Percentiles rank a stretch among this genome's conserved stretches.
Evolutionary conservation across 2,888 invertebrate species (phyloP).

Genomic region (Lordiphosa andalusiaca): DNA sequence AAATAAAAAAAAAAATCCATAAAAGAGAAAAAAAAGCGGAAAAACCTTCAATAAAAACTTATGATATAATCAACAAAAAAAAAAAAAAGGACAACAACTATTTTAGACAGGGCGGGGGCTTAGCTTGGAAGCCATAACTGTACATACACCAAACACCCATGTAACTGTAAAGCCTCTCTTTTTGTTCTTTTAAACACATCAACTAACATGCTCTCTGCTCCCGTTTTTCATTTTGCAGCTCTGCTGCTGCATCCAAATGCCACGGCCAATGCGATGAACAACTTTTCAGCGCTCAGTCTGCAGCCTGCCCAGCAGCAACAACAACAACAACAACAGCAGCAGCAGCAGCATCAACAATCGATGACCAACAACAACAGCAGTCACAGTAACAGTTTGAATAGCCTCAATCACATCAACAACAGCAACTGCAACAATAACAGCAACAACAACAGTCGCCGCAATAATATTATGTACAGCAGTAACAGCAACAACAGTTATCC

Average conservation of each 20-base stretch:
- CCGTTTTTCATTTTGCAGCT: conserved; percentile 55
- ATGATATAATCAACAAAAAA: conserved; percentile 74
- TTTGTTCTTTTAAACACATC: too few relatives aligned
- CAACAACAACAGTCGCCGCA: conserved; percentile 50
- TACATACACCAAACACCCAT: too few relatives aligned
- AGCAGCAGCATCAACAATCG: conserved; percentile 35
- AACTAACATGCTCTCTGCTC: too few relatives aligned
- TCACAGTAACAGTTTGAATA: conserved; percentile 66
- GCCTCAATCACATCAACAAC: conserved; percentile 55
- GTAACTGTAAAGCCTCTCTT: too few relatives aligned
- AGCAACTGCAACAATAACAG: conserved; percentile 39
- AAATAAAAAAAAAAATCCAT: conserved; percentile 40
- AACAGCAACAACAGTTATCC: conserved; percentile 78
- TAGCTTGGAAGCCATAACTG: too few relatives aligned
- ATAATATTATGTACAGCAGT: conserved; percentile 32
- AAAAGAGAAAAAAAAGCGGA: conserved; percentile 46
- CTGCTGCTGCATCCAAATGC: conserved; percentile 69
- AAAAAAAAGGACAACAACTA: conserved; percentile 15
- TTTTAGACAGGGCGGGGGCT: too few relatives aligned
- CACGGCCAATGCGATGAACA: conserved; percentile 64
- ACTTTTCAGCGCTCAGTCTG: conserved; percentile 61
- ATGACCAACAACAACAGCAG: conserved; percentile 36
- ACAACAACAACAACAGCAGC: conserved; percentile 18
- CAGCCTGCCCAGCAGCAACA: conserved; percentile 30
- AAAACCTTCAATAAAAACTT: conserved; percentile 78